These are phyloP conservation scores for Lycaon pictus DNA, from an alignment of 2,113 vertebrate genomes.

Conservation along the genomic window DNA sequence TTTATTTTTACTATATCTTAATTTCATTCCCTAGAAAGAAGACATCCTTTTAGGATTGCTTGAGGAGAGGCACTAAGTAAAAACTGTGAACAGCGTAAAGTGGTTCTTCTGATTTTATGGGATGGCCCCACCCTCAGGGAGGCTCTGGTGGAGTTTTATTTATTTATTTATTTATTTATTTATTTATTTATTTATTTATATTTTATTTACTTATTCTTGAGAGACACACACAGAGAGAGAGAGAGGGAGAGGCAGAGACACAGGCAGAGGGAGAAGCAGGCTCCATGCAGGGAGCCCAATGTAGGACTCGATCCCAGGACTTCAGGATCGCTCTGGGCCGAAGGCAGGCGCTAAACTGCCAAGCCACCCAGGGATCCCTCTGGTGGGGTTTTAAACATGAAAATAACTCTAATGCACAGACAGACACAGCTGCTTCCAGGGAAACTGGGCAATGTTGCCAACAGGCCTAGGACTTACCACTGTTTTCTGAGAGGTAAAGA, in stretches of 20 bases:
- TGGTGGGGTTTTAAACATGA: fast-evolving
- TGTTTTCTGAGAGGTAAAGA: conserved; percentile 29
- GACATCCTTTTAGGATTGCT: background rate
- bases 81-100: too few relatives aligned
- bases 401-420: fast-evolving
- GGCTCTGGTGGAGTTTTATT: background rate
- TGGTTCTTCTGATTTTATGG: fast-evolving
- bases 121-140: background rate
- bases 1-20: background rate
- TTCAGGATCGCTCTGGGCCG: too few relatives aligned
- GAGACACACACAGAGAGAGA: too few relatives aligned
- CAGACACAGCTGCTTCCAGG: background rate
- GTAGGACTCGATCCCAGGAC: too few relatives aligned
- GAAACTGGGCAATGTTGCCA: background rate
- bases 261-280: too few relatives aligned
- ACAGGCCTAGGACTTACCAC: background rate
- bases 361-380: too few relatives aligned
- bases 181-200: too few relatives aligned
- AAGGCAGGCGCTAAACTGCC: too few relatives aligned
- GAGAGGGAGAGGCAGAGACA: too few relatives aligned
- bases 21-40: background rate
- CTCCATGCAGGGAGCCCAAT: too few relatives aligned
- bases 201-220: too few relatives aligned
- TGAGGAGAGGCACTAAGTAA: background rate
- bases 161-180: too few relatives aligned